These are phyloP conservation scores for Bacillus rossius DNA, from an alignment of 1,140 invertebrate species.

Conservation along the genomic window DNA sequence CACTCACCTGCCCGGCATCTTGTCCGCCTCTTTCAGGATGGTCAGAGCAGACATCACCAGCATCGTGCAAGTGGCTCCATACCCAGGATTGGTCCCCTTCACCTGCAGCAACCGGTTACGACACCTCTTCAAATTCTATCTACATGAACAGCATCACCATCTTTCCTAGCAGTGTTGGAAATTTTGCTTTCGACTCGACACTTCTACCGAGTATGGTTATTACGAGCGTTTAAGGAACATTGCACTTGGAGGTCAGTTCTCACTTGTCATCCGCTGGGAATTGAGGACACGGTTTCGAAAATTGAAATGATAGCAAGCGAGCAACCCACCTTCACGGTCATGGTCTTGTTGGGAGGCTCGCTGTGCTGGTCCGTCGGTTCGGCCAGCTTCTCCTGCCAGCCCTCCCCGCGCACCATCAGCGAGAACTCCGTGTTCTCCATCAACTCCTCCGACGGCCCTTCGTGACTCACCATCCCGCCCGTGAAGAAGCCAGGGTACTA, in stretches of 20 bases:
- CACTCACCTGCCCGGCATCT: constrained; percentile 62
- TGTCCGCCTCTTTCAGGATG: constrained; percentile 67
- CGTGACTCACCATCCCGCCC: constrained; percentile 56
- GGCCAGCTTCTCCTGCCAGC: constrained; percentile 63
- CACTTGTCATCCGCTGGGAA: background rate
- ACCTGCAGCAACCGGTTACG: constrained; percentile 36
- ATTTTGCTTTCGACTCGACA: too few species aligned
- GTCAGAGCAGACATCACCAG: constrained; percentile 66
- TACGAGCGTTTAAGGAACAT: too few species aligned
- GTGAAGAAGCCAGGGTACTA: constrained; percentile 72
- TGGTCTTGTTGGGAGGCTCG: constrained; percentile 55
- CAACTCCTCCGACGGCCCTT: constrained; percentile 57
- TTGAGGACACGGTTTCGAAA: background rate
- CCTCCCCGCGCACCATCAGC: constrained; percentile 64
- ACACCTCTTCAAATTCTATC: constrained; percentile 4
- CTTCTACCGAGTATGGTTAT: too few species aligned
- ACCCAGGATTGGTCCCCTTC: constrained; percentile 66
- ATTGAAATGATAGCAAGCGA: too few species aligned
- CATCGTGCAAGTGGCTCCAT: constrained; percentile 71
- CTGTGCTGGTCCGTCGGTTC: constrained; percentile 55
- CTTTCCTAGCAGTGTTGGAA: too few species aligned
- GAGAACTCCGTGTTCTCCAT: constrained; percentile 58
- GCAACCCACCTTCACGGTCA: constrained; percentile 52
- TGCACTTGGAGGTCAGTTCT: too few species aligned
- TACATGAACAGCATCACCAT: too few species aligned